Evolutionary conservation across 1,140 invertebrate species (phyloP).

Genomic region (Choristoneura fumiferana): DNA sequence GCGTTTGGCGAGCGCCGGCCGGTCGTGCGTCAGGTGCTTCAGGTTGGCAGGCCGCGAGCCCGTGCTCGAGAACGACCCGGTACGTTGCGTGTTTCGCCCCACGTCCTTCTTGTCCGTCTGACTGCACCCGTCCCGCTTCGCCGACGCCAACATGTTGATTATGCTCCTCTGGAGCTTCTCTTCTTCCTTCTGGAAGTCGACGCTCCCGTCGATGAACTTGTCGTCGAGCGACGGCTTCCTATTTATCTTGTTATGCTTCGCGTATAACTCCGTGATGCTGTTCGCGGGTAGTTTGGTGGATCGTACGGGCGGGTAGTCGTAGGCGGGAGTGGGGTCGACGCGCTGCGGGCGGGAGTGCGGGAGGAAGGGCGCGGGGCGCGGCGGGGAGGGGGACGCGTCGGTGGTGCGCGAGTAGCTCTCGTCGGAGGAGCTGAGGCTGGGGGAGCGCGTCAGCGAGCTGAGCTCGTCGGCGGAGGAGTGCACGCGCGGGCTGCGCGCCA

Average conservation of each 20-base stretch:
- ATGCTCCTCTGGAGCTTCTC: slow-evolving; percentile 74
- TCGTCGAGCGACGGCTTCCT: slow-evolving; percentile 69
- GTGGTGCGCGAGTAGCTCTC: slow-evolving; percentile 89
- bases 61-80: slow-evolving; percentile 74
- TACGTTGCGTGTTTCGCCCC: slow-evolving; percentile 56
- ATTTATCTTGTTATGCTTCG: slow-evolving; percentile 63
- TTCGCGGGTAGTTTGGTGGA: slow-evolving; percentile 52
- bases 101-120: slow-evolving; percentile 82
- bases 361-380: slow-evolving; percentile 81
- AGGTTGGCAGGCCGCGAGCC: slow-evolving; percentile 71
- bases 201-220: slow-evolving; percentile 58
- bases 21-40: slow-evolving; percentile 74
- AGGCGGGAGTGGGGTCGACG: slow-evolving; percentile 39
- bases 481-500: slow-evolving; percentile 78
- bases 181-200: slow-evolving; percentile 72
- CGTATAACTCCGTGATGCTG: slow-evolving; percentile 59
- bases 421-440: slow-evolving; percentile 88
- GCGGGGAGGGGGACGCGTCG: slow-evolving; percentile 79
- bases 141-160: slow-evolving; percentile 73
- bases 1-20: slow-evolving; percentile 67
- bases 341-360: slow-evolving; percentile 75
- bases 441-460: slow-evolving; percentile 87
- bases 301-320: slow-evolving; percentile 65
- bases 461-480: slow-evolving; percentile 90
- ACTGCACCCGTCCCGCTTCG: slow-evolving; percentile 81